These are phyloP conservation scores for Hypotaenidia okinawae DNA, from an alignment of 2,797 vertebrate genomes.

Conservation along the genomic window DNA sequence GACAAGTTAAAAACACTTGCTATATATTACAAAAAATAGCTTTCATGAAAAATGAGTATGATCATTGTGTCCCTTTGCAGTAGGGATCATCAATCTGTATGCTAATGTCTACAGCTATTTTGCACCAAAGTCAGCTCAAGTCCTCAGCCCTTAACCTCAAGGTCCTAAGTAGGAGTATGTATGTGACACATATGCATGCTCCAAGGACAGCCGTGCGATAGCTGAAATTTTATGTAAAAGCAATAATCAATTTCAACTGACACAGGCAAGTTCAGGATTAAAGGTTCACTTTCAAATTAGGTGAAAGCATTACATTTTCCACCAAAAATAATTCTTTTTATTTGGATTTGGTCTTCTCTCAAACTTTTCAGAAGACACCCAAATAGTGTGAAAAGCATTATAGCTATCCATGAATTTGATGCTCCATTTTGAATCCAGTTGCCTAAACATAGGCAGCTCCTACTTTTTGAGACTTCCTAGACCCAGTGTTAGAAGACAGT, in stretches of 20 bases:
- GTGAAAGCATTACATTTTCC: neutral
- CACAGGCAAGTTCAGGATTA: neutral
- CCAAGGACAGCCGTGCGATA: neutral
- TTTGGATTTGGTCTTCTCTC: neutral
- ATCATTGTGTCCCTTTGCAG: neutral
- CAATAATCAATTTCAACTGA: neutral
- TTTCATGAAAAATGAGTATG: neutral
- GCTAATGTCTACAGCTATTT: neutral
- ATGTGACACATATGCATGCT: neutral
- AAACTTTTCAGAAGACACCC: neutral
- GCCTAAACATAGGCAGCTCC: neutral
- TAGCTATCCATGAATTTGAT: neutral
- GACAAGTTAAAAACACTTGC: neutral
- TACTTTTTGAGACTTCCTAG: neutral
- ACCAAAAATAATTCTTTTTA: neutral
- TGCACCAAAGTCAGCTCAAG: neutral
- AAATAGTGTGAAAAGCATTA: neutral
- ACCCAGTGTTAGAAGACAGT: neutral
- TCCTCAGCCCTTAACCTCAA: neutral
- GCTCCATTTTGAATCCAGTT: neutral
- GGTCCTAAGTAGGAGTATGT: neutral
- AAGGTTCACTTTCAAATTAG: neutral
- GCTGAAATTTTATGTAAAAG: neutral
- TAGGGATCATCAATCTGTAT: neutral
- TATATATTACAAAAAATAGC: accelerated